phyloP scores from a whole-genome alignment of 2,113 vertebrate genomes.

The Embiotoca jacksoni region DNA sequence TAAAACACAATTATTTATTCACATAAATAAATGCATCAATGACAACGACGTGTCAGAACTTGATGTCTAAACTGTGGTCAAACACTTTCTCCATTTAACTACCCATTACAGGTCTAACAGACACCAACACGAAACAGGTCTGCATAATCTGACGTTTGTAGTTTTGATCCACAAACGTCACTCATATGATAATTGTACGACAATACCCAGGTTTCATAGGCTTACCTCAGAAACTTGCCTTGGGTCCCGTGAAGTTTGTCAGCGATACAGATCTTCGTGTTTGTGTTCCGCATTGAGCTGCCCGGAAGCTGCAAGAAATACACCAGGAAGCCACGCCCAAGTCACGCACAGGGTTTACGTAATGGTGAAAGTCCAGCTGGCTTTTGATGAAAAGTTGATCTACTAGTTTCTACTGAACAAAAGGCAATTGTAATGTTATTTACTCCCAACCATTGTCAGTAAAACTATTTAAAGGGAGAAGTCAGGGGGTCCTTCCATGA shows the following conservation, averaged over 20 bases:
- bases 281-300: slow-evolving; percentile 61
- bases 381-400: neutral
- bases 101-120: neutral
- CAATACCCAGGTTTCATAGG: accelerated
- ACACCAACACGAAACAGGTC: neutral
- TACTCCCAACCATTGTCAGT: neutral
- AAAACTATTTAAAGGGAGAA: neutral
- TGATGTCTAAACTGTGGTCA: too few species aligned
- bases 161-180: accelerated
- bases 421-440: neutral
- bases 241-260: neutral
- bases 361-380: neutral
- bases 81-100: neutral
- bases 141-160: neutral
- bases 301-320: neutral
- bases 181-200: neutral
- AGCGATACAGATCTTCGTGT: slow-evolving; percentile 2
- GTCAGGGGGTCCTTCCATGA: neutral
- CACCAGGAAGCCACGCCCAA: slow-evolving; percentile 47
- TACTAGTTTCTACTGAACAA: neutral
- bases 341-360: neutral
- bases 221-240: slow-evolving; percentile 42
- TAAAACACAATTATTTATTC: too few species aligned
- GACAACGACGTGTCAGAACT: too few species aligned
- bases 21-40: too few species aligned